These are phyloP conservation scores for Charadrius vociferus DNA, from an alignment of 2,113 vertebrate species.

Conservation along the genomic window DNA sequence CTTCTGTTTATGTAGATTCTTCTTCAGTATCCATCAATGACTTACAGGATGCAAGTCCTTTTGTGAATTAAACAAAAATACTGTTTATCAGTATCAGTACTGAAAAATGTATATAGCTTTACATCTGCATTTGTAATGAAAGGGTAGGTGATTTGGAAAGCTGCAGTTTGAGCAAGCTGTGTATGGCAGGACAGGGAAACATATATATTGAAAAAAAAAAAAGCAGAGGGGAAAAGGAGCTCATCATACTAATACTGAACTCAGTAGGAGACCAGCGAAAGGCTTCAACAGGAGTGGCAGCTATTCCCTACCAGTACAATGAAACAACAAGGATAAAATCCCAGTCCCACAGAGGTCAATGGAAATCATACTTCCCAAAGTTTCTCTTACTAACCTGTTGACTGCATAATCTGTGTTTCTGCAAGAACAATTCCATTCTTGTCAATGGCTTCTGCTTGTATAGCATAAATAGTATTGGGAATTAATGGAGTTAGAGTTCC, in stretches of 20 bases:
- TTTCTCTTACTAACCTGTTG: constrained; percentile 68
- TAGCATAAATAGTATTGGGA: constrained; percentile 76
- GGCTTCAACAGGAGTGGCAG: background rate
- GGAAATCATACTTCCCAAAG: background rate
- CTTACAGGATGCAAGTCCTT: background rate
- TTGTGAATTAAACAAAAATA: background rate
- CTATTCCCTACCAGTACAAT: background rate
- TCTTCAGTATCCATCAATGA: background rate
- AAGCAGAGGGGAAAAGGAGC: background rate
- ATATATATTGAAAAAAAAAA: background rate
- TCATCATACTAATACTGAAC: background rate
- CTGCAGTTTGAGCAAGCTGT: background rate
- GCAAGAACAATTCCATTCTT: constrained; percentile 68
- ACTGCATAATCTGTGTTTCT: constrained; percentile 62
- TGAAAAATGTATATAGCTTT: background rate
- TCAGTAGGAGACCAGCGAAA: background rate
- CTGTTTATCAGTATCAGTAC: background rate
- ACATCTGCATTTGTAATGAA: background rate
- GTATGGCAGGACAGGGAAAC: background rate
- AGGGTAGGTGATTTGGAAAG: background rate
- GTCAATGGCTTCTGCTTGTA: constrained; percentile 81
- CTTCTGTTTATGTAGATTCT: background rate
- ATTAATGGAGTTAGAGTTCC: constrained; percentile 77
- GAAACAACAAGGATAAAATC: background rate
- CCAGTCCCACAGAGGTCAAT: background rate